These are phyloP conservation scores for Atractosteus spatula DNA, from an alignment of 2,113 vertebrate genomes.

Conservation along the genomic window DNA sequence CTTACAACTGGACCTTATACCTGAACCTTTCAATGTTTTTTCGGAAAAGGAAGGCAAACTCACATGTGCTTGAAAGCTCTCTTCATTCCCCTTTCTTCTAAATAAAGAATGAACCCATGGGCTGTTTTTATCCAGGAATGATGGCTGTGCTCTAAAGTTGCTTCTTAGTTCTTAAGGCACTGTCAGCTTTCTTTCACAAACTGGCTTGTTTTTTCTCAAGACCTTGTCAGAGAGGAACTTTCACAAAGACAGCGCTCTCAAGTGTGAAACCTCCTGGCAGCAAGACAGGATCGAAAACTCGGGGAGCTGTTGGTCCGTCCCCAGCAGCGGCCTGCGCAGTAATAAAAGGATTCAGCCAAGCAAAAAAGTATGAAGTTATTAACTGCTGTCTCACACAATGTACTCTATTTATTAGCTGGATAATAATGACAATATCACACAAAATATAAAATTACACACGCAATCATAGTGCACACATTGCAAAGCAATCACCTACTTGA, in stretches of 20 bases:
- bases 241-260: conserved; percentile 30
- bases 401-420: no score
- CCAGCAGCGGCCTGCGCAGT: no score
- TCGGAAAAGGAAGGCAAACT: neutral
- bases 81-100: conserved; percentile 21
- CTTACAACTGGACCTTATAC: no score
- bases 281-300: neutral
- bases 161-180: neutral
- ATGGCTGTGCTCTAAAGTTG: conserved; percentile 20
- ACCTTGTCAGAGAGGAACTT: conserved; percentile 28
- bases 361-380: neutral
- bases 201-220: conserved; percentile 35
- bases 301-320: neutral
- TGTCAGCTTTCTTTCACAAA: conserved; percentile 23
- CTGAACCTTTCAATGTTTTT: no score
- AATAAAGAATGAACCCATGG: conserved; percentile 26
- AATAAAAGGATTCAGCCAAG: no score
- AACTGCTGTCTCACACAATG: no score
- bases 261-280: conserved; percentile 15
- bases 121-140: neutral
- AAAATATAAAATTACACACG: neutral
- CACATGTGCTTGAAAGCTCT: conserved; percentile 15
- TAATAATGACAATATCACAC: neutral
- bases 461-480: neutral
- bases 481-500: no score